Evolutionary conservation across 2,888 invertebrate species (phyloP).

Genomic region (Aporophyla nigra): DNA sequence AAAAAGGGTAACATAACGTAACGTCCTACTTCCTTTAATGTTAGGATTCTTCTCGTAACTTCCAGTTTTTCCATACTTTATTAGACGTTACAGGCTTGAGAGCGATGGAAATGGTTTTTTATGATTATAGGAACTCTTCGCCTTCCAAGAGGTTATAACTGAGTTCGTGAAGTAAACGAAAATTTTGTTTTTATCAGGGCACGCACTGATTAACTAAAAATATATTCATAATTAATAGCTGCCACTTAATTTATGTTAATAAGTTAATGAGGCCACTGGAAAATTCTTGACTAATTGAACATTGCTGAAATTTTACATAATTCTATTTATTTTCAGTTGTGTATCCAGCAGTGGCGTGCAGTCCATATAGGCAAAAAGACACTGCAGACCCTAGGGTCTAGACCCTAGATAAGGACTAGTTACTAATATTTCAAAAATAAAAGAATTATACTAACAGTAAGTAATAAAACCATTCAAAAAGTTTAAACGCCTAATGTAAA

Average conservation of each 20-base stretch:
- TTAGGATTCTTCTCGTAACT: constrained; percentile 14
- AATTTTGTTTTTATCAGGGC: not conserved
- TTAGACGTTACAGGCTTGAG: constrained; percentile 12
- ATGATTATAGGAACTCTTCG: constrained; percentile 11
- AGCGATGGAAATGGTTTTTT: constrained; percentile 13
- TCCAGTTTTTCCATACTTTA: constrained; percentile 34
- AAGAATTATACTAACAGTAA: too few species aligned
- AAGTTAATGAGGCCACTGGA: not conserved
- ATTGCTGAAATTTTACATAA: not conserved
- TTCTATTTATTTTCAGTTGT: too few species aligned
- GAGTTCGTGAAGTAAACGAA: not conserved
- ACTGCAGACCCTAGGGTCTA: too few species aligned
- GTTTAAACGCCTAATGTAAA: too few species aligned
- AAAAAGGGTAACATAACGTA: constrained; percentile 32
- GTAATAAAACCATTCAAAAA: too few species aligned
- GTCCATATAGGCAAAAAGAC: too few species aligned
- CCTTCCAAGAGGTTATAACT: not conserved
- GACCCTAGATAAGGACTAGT: too few species aligned
- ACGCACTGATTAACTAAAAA: constrained; percentile 11
- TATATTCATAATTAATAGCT: not conserved
- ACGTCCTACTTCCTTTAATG: constrained; percentile 23
- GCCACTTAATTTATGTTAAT: not conserved
- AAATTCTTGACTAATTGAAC: constrained; percentile 5
- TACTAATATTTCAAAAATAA: too few species aligned
- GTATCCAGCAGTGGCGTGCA: too few species aligned